Conservation (phyloP, 2,113 vertebrate species). For the Tachysurus vachellii region DNA sequence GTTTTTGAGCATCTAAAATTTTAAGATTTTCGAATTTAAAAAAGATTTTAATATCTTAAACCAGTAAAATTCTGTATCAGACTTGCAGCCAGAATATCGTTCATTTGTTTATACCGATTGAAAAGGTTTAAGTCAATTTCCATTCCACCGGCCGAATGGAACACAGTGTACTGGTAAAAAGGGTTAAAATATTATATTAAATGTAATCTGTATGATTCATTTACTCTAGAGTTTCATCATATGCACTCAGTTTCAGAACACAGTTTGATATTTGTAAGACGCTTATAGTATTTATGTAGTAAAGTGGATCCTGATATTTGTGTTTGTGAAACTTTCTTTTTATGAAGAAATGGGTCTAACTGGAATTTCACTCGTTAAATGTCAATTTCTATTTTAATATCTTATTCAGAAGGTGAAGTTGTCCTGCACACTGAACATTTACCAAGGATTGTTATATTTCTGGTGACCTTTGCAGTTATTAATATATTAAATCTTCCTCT, state of each 20-base stretch:
- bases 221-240: not conserved
- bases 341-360: not conserved
- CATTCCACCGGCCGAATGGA: no score
- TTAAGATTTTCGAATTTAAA: no score
- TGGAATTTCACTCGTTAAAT: not conserved
- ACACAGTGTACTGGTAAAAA: no score
- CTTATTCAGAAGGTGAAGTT: not conserved
- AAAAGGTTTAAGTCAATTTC: no score
- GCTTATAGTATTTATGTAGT: not conserved
- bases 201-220: not conserved
- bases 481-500: not conserved
- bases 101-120: no score
- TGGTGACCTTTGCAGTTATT: not conserved
- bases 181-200: not conserved
- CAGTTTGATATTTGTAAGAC: not conserved
- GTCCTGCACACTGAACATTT: not conserved
- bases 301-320: not conserved
- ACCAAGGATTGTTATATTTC: not conserved
- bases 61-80: no score
- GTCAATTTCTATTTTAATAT: not conserved
- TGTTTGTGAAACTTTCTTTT: not conserved
- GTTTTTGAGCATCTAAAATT: no score
- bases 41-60: no score
- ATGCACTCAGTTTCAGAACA: not conserved
- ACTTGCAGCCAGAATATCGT: no score